Conservation (phyloP, 2,113 vertebrate genomes). For the Thalassoma bifasciatum region DNA sequence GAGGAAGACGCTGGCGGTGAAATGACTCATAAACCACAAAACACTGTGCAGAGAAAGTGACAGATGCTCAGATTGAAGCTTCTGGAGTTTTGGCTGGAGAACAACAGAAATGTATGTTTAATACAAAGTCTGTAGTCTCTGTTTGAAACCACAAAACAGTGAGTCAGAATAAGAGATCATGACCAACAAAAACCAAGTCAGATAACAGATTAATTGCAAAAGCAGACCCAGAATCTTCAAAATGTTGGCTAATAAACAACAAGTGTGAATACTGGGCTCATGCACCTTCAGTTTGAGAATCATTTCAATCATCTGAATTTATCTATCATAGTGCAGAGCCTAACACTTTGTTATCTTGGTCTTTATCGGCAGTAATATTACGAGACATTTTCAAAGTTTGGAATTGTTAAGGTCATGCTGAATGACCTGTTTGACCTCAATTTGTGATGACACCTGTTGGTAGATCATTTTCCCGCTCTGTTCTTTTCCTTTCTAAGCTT, state of each 20-base stretch:
- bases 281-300: too few species aligned
- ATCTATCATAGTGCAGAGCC: too few species aligned
- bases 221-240: not conserved
- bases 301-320: too few species aligned
- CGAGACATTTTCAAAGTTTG: too few species aligned
- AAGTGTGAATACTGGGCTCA: not conserved
- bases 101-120: not conserved
- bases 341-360: too few species aligned
- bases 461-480: too few species aligned
- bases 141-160: not conserved
- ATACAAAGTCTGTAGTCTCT: not conserved
- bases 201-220: not conserved
- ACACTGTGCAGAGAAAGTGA: not conserved
- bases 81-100: not conserved
- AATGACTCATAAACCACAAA: not conserved
- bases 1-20: slow-evolving; percentile 3
- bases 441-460: too few species aligned
- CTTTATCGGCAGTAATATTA: too few species aligned
- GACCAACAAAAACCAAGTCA: not conserved
- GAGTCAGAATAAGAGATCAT: not conserved
- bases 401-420: too few species aligned
- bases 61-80: not conserved
- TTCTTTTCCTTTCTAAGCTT: too few species aligned
- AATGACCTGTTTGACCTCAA: too few species aligned
- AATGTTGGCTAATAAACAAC: not conserved